A percentile compares a stretch with the other conserved stretches of the same genome.
These are phyloP conservation scores for Isichthys henryi DNA, from an alignment of 2,113 vertebrate genomes.

Conservation along the genomic window DNA sequence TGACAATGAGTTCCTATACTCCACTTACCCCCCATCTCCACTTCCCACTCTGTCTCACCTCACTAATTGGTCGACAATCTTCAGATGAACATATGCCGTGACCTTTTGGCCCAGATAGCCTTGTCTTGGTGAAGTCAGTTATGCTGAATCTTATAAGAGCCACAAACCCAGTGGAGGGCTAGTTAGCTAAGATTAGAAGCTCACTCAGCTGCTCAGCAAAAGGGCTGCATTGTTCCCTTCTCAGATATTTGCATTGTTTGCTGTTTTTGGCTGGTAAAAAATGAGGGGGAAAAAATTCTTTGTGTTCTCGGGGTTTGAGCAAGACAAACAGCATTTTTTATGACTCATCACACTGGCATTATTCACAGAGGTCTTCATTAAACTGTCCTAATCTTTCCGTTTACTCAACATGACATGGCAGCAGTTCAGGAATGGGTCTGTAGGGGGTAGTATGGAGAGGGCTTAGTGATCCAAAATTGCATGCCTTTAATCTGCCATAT, in stretches of 20 bases:
- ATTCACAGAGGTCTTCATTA: background rate
- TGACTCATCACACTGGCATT: background rate
- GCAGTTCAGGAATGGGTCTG: background rate
- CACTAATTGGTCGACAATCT: background rate
- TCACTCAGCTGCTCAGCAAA: background rate
- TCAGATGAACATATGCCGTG: background rate
- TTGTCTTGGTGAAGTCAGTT: background rate
- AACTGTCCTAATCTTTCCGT: background rate
- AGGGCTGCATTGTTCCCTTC: conserved; percentile 14
- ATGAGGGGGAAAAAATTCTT: conserved; percentile 34
- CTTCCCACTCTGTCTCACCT: background rate
- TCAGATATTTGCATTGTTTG: conserved; percentile 25
- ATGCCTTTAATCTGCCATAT: background rate
- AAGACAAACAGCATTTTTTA: background rate
- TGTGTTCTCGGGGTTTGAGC: background rate
- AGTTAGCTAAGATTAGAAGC: conserved; percentile 13
- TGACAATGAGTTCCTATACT: background rate
- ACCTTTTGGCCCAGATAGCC: background rate
- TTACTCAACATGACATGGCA: conserved; percentile 36
- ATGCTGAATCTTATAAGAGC: background rate
- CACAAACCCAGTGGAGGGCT: background rate
- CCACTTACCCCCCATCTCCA: background rate
- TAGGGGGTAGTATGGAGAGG: background rate
- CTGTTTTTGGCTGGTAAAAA: conserved; percentile 23
- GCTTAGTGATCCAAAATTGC: background rate